Base-by-base conservation (phyloP, 2,888 invertebrate genomes). In the Synergus gifuensis region DNA sequence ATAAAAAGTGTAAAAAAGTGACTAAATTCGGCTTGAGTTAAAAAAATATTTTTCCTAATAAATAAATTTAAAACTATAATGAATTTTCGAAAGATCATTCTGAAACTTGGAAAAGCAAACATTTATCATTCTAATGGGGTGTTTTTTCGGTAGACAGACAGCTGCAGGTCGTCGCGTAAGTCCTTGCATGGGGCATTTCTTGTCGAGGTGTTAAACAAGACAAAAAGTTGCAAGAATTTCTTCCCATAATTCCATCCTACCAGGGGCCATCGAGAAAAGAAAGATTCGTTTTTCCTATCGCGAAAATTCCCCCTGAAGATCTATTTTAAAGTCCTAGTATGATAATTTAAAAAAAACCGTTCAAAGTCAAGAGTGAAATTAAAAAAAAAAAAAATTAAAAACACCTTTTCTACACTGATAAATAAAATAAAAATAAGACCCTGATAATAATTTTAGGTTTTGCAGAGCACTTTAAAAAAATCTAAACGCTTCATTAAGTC, bases 131-230 rank as follows among this genome's bases (percentile, higher is more conserved):
- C 46, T 49, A 28, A 46, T 73, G 49, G 46, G 69, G 28, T 28
- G 7, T 22, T 62, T 46, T 49, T 28, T 73, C n/a, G 49, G n/a
- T 9, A 73, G 69, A 73, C 69, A 22, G 69, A 49, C 69, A 73
- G 69, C 49, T 73, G 69, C 36, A n/a, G 46, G 16, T 73, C 69
- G 28, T 73, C 49, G 36, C 16, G 16, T n/a, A 28, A 54, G n/a
- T 73, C 73, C 54, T 73, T 73, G 73, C 73, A 73, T 73, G 73
- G 73, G 73, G 73, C 73, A 36, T 49, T 73, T 73, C 28, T 54
- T 73, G 54, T 73, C 54, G 54, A 73, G 73, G 73, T 73, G 73
- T 73, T 73, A 54, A 73, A 14, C 16, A 54, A 54, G 54, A 40
- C 11, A 73, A 73, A 73, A 73, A 73, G 40, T 54, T 54, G 54